Conservation (phyloP, 2,888 invertebrate genomes). For the Zeuzera pyrina region DNA sequence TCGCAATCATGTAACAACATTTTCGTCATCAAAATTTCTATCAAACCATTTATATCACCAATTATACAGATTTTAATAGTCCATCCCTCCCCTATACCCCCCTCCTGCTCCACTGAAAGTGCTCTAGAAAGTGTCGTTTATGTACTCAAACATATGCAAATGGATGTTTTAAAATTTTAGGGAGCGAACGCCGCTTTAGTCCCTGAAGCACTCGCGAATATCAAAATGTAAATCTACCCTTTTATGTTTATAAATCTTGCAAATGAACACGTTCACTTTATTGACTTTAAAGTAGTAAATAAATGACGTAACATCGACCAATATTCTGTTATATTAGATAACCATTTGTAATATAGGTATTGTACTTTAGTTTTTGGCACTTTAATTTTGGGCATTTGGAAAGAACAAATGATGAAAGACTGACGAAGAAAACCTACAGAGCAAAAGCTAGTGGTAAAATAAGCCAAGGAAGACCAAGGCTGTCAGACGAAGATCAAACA, state of each 20-base stretch:
- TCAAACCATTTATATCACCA: no score
- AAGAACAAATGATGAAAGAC: no score
- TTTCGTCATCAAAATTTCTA: no score
- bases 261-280: constrained; percentile 69
- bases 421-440: no score
- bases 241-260: constrained; percentile 71
- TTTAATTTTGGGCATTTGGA: no score
- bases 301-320: constrained; percentile 24
- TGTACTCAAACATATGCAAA: constrained; percentile 73
- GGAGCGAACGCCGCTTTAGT: constrained; percentile 66
- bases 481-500: no score
- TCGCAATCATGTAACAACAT: no score
- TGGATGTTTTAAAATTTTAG: constrained; percentile 72
- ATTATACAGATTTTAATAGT: constrained; percentile 16
- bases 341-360: no score
- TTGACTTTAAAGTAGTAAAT: constrained; percentile 41
- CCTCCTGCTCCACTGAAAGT: constrained; percentile 37
- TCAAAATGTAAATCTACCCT: constrained; percentile 73
- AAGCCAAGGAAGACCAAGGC: no score
- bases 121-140: constrained; percentile 71
- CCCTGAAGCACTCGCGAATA: constrained; percentile 68
- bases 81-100: constrained; percentile 16
- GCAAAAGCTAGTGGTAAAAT: no score
- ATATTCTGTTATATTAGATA: constrained; percentile 16
- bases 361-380: no score